Evolutionary conservation across 2,888 invertebrate genomes (phyloP).

Genomic region (Luperina nickerlii): DNA sequence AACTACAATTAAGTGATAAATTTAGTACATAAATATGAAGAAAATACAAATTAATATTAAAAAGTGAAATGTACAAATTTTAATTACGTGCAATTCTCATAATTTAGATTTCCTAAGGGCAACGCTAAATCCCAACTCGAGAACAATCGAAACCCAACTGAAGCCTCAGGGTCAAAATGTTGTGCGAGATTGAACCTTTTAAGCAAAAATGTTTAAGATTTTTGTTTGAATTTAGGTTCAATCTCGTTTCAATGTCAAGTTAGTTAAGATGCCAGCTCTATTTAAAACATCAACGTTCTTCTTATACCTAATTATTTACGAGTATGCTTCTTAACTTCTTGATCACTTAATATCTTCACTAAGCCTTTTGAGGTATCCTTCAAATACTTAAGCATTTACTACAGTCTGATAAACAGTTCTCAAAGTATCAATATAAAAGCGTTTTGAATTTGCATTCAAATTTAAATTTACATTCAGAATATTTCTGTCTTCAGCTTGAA

Average conservation of each 20-base stretch:
- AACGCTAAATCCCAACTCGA: background rate
- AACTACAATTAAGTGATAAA: background rate
- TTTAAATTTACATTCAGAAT: slow-evolving; percentile 61
- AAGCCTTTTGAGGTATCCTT: slow-evolving; percentile 11
- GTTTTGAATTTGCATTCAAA: slow-evolving; percentile 62
- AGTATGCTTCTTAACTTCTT: slow-evolving; percentile 19
- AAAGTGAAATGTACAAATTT: background rate
- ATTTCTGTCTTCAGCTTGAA: slow-evolving; percentile 55
- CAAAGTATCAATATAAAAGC: slow-evolving; percentile 57
- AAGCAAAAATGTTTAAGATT: too few relatives aligned
- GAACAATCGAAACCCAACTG: background rate
- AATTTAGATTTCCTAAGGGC: background rate
- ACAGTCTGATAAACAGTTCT: slow-evolving; percentile 55
- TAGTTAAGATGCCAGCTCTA: background rate
- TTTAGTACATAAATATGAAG: background rate
- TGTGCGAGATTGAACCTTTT: too few relatives aligned
- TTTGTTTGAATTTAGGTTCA: too few relatives aligned
- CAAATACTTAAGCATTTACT: slow-evolving; percentile 38
- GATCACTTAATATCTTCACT: slow-evolving; percentile 11
- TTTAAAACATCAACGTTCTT: background rate
- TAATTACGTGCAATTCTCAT: background rate
- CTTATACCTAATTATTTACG: background rate
- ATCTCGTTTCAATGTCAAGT: background rate
- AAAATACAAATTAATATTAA: background rate
- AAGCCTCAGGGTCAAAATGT: background rate